Evolutionary conservation across 2,113 vertebrate species (phyloP).

Genomic region (Sinocyclocheilus rhinocerous): DNA sequence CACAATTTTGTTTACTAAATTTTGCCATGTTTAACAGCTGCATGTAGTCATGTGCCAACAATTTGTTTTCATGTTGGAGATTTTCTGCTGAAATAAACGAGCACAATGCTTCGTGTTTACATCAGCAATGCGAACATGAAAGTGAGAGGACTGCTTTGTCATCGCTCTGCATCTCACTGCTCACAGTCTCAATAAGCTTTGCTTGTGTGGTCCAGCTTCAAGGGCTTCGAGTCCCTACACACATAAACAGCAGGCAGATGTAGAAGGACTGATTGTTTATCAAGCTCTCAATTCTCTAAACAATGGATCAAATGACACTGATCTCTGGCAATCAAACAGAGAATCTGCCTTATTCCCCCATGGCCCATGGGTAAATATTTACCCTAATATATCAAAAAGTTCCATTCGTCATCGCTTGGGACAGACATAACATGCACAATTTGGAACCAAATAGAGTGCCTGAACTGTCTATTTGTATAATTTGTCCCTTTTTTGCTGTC

Average conservation of each 20-base stretch:
- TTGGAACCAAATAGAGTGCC: slow-evolving; percentile 7
- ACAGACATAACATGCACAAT: slow-evolving; percentile 17
- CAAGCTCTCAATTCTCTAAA: slow-evolving; percentile 72
- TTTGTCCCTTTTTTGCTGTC: not conserved
- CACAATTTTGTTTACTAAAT: not conserved
- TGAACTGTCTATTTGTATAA: slow-evolving; percentile 2
- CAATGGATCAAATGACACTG: slow-evolving; percentile 77
- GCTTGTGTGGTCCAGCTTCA: slow-evolving; percentile 76
- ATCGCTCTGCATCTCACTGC: slow-evolving; percentile 44
- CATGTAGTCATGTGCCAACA: not conserved
- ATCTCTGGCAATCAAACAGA: slow-evolving; percentile 75
- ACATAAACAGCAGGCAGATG: slow-evolving; percentile 78
- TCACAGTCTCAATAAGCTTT: slow-evolving; percentile 72
- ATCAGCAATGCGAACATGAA: not conserved
- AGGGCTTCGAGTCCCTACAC: slow-evolving; percentile 71
- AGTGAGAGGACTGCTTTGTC: slow-evolving; percentile 13
- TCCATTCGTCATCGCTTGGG: slow-evolving; percentile 9
- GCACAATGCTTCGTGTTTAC: not conserved
- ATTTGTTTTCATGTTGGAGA: slow-evolving; percentile 18
- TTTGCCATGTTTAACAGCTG: slow-evolving; percentile 1
- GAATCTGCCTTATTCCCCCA: slow-evolving; percentile 45
- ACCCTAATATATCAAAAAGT: slow-evolving; percentile 55
- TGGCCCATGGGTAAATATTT: slow-evolving; percentile 72
- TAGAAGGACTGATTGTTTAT: slow-evolving; percentile 71
- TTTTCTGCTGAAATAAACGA: not conserved